Conservation (phyloP, 2,888 invertebrate species). For the Caenorhabditis imperialis region DNA sequence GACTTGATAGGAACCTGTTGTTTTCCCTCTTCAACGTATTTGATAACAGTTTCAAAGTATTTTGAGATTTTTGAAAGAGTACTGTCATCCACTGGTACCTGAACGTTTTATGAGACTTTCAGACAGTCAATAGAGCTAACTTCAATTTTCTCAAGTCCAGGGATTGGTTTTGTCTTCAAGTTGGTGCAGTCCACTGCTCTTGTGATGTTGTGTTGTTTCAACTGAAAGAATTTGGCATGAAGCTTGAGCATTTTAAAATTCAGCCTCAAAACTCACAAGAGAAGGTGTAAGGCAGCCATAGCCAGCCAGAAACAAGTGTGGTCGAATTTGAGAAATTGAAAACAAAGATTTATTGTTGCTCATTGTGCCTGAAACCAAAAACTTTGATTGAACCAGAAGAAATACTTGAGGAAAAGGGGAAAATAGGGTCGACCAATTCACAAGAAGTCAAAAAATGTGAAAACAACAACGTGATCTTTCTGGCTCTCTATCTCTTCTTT, state of each 20-base stretch:
- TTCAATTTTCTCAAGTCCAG: constrained; percentile 45
- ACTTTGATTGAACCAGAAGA: too few relatives aligned
- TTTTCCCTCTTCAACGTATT: constrained; percentile 65
- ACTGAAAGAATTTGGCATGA: constrained; percentile 29
- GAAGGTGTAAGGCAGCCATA: constrained; percentile 66
- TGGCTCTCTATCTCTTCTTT: constrained; percentile 27
- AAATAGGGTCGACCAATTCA: constrained; percentile 3
- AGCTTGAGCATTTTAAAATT: too few relatives aligned
- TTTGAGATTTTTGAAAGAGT: constrained; percentile 53
- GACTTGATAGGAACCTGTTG: constrained; percentile 44
- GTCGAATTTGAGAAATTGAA: constrained; percentile 60
- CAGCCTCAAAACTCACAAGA: constrained; percentile 30
- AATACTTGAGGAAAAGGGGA: too few relatives aligned
- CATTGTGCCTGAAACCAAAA: constrained; percentile 5
- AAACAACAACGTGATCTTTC: constrained; percentile 45
- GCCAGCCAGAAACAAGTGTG: constrained; percentile 64
- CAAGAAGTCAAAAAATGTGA: constrained; percentile 19
- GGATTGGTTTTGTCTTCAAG: constrained; percentile 57
- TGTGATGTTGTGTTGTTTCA: constrained; percentile 70
- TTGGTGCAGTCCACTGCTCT: constrained; percentile 76
- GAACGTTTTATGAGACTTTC: constrained; percentile 8
- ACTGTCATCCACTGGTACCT: constrained; percentile 63
- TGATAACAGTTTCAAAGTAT: constrained; percentile 60
- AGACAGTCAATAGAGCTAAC: too few relatives aligned
- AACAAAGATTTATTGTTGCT: constrained; percentile 27